Evolutionary conservation across 1,140 invertebrate genomes (phyloP), one percentile per base, ranked within the genome.

Genomic region (Leptinotarsa lineolata): DNA sequence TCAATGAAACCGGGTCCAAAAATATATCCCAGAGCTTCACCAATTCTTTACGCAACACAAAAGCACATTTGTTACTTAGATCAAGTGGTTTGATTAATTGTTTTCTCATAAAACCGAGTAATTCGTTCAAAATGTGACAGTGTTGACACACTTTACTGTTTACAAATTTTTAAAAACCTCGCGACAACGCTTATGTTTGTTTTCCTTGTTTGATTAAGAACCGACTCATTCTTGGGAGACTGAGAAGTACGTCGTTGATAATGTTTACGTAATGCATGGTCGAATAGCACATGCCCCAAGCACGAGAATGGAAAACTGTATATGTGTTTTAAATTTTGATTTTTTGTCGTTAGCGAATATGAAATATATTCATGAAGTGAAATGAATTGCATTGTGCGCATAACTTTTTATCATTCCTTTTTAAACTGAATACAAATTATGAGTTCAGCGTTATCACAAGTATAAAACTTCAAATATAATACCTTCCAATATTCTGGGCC

Each of bases 101-200:
- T 69, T 69, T 69, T 59, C 8, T 18, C 18, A 44, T 48, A 69
- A 66, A 69, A 69, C 68, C 8, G 8, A 54, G 22, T 54, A 58
- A 69, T 59, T 69, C 30, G 54, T 59, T 44, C 20, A 69, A 69
- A 58, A 21, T 58, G 21, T 58, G 48, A 69, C 68, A 24, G 15
- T 69, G 48, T 69, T 69, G 68, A 69, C 68, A 69, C 48, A 69
- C 20, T 69, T 69, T 69, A 59, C 46, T 69, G 68, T 69, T 69
- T 69, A 69, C 68, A 69, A 58, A 59, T 59, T 69, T 69, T 69
- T 69, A 30, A 69, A 54, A 69, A 12, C 21, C 13, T 8, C 48
- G n/a, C 20, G 68, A 69, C 68, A 58, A 58, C 39, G 8, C 39
- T 21, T 16, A 20, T 44, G 13, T 66, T 18, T 4, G 15, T 16